These are phyloP conservation scores for Philopedon plagiatum DNA, from an alignment of 2,888 invertebrate genomes.

Conservation along the genomic window DNA sequence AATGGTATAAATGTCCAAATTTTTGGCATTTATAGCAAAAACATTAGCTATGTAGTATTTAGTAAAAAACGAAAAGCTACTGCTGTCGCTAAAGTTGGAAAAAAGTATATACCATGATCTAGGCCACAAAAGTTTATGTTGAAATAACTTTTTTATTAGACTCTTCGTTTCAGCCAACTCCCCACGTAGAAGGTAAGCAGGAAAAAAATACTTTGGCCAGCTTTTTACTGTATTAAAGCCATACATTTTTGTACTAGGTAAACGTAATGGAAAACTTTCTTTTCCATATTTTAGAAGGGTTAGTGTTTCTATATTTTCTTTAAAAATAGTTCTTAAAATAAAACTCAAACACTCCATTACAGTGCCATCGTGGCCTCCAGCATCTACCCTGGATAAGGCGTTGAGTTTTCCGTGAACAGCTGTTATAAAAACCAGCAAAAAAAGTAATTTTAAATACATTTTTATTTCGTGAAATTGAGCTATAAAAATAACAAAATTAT, in stretches of 20 bases:
- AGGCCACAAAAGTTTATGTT: background rate
- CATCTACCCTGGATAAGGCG: too few relatives aligned
- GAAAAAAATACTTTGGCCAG: background rate
- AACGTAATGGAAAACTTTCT: background rate
- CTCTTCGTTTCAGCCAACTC: background rate
- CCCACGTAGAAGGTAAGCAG: slow-evolving; percentile 2
- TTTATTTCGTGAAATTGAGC: too few relatives aligned
- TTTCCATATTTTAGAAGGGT: background rate
- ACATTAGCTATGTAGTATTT: slow-evolving; percentile 9
- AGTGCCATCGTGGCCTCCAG: too few relatives aligned
- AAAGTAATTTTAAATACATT: too few relatives aligned
- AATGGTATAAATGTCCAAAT: slow-evolving; percentile 11
- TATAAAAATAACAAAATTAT: too few relatives aligned
- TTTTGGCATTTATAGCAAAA: background rate
- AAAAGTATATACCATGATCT: slow-evolving; percentile 5
- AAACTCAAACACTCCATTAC: background rate
- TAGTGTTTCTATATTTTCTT: background rate
- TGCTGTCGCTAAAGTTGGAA: background rate
- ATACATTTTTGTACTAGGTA: background rate
- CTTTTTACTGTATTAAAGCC: background rate
- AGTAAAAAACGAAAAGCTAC: slow-evolving; percentile 18
- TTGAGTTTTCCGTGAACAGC: too few relatives aligned
- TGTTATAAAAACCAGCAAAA: too few relatives aligned
- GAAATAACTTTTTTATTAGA: background rate
- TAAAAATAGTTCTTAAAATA: background rate